Percentiles rank a stretch among this genome's conserved stretches.
Conservation (phyloP, 1,140 invertebrate genomes). For the Oryzaephilus surinamensis region DNA sequence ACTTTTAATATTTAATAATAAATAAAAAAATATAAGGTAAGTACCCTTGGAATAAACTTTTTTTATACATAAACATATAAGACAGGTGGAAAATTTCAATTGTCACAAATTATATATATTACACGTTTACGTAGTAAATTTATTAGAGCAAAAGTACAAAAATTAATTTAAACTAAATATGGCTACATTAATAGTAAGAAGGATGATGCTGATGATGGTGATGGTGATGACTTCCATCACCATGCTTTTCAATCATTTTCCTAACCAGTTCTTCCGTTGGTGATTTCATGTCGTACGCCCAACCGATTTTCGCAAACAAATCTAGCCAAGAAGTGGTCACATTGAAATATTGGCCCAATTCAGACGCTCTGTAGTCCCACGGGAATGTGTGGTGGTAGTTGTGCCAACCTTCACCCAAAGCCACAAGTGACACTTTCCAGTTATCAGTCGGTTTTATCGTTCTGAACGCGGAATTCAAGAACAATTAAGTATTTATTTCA, state of each 20-base stretch:
- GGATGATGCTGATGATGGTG: too few relatives aligned
- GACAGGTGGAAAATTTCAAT: too few relatives aligned
- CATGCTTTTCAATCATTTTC: constrained; percentile 41
- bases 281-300: constrained; percentile 66
- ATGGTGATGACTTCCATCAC: constrained; percentile 55
- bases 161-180: too few relatives aligned
- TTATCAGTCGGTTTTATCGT: constrained; percentile 55
- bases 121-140: too few relatives aligned
- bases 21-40: too few relatives aligned
- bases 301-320: constrained; percentile 57
- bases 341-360: constrained; percentile 44
- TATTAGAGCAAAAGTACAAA: too few relatives aligned
- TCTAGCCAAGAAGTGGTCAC: constrained; percentile 56
- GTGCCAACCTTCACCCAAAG: constrained; percentile 71
- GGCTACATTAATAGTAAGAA: too few relatives aligned
- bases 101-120: too few relatives aligned
- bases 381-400: constrained; percentile 91
- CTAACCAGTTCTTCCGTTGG: constrained; percentile 47
- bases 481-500: constrained; percentile 1
- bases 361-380: constrained; percentile 70
- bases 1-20: too few relatives aligned
- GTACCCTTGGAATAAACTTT: too few relatives aligned
- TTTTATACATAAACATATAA: too few relatives aligned
- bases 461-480: constrained; percentile 42
- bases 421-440: constrained; percentile 44